Evolutionary conservation across 2,797 vertebrate genomes (phyloP), one percentile per base, ranked within the genome.

Genomic region (Silurus lanzhouensis): DNA sequence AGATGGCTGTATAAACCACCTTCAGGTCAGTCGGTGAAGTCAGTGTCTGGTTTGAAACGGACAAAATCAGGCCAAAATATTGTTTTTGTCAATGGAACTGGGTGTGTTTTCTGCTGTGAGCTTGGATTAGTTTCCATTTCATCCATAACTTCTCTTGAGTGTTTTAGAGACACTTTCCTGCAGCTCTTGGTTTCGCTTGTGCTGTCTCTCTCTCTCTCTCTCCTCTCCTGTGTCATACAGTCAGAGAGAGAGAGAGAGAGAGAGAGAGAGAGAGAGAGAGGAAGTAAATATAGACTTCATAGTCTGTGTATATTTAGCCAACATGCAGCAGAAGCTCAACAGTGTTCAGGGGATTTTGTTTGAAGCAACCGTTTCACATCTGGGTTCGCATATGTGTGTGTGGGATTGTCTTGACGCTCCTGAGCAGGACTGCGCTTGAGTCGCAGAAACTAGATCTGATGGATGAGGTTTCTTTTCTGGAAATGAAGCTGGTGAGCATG

Each of bases 391-490:
- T 85, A n/a, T 71, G 74, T 90, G 58, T 89, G 14, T 90, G 86
- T 86, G 91, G 83, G 87, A 87, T 90, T 87, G 88, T 87, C 82
- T 93, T 99, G 97, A 98, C 99, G 93, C 92, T 99, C 88, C 92
- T 97, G 88, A 97, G 96, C 89, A 96, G 97, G 86, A 97, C 96
- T 44, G 96, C 96, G 14, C 95, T 98, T 1, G 97, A 99, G 93
- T 97, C 93, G 75, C 97, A 99, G 93, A 99, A 99, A 92, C 93
- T 97, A 48, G 96, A 96, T 94, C 95, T 99, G 87, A 96, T 96
- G 96, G 96, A 96, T 88, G 97, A 99, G 92, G 96, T 99, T 89
- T 99, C 98, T 87, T 95, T 96, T 91, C 93, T 99, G 91, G 99
- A 98, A 93, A 93, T 98, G 85, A 98, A 99, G 87, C 94, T 99